Conservation (phyloP, 2,888 invertebrate species). For the Nomada goodeniana region DNA sequence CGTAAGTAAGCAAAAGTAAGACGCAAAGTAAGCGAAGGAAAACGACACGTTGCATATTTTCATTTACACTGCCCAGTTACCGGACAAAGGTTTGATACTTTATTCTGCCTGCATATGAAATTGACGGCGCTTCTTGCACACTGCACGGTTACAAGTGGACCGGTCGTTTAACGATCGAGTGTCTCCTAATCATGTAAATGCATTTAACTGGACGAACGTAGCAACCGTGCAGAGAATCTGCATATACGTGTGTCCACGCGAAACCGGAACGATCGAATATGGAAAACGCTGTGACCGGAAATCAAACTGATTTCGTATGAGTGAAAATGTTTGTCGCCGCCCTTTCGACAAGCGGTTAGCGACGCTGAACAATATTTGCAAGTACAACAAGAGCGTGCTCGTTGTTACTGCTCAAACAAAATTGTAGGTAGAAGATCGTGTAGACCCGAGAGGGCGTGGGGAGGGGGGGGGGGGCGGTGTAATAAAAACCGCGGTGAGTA, state of each 20-base stretch:
- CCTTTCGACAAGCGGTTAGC: conserved; percentile 16
- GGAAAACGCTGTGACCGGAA: conserved; percentile 49
- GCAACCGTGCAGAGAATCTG: neutral
- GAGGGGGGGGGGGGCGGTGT: neutral
- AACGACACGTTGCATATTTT: too few species aligned
- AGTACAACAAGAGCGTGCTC: conserved; percentile 43
- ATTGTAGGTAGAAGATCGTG: conserved; percentile 25
- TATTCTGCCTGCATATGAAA: too few species aligned
- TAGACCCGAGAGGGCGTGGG: neutral
- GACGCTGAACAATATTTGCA: conserved; percentile 50
- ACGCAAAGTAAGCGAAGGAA: too few species aligned
- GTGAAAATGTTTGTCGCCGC: conserved; percentile 55
- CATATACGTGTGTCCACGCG: neutral
- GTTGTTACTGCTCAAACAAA: conserved; percentile 45
- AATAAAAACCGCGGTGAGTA: conserved; percentile 8
- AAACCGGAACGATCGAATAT: conserved; percentile 45
- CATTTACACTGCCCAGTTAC: too few species aligned
- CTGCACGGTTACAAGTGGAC: too few species aligned
- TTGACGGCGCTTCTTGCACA: too few species aligned
- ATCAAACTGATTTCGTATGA: conserved; percentile 52
- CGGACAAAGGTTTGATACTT: too few species aligned
- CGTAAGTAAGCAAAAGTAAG: too few species aligned
- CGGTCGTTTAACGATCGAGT: neutral
- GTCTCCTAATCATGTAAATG: neutral
- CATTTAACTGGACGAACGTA: neutral